Conservation (phyloP, 2,888 invertebrate species). For the Mimachlamys varia region DNA sequence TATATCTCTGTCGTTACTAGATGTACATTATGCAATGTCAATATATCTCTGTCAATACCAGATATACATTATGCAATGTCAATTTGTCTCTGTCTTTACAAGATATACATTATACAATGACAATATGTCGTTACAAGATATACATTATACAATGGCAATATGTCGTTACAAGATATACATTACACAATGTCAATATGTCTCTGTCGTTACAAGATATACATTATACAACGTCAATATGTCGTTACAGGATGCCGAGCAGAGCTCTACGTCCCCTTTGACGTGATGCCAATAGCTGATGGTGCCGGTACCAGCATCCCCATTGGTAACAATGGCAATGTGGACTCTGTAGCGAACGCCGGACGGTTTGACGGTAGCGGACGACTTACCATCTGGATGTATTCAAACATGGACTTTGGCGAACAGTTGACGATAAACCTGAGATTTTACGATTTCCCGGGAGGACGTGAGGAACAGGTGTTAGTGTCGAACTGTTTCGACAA, state of each 20-base stretch:
- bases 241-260: slow-evolving; percentile 61
- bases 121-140: no score
- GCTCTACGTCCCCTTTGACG: slow-evolving; percentile 60
- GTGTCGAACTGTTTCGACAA: slow-evolving; percentile 60
- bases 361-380: slow-evolving; percentile 63
- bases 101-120: no score
- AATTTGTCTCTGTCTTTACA: no score
- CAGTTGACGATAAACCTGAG: slow-evolving; percentile 58
- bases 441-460: slow-evolving; percentile 63
- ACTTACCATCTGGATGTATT: slow-evolving; percentile 62
- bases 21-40: no score
- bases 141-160: no score
- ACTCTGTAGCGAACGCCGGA: slow-evolving; percentile 61
- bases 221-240: no score
- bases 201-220: no score
- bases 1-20: no score
- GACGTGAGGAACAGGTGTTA: slow-evolving; percentile 61
- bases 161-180: no score
- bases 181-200: no score
- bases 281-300: slow-evolving; percentile 56
- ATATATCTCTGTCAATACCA: no score
- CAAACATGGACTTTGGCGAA: slow-evolving; percentile 59
- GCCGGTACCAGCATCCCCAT: slow-evolving; percentile 60
- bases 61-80: no score
- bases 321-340: slow-evolving; percentile 62